phyloP scores from a whole-genome alignment of 2,888 invertebrate genomes.

The Chrysolina americana region DNA sequence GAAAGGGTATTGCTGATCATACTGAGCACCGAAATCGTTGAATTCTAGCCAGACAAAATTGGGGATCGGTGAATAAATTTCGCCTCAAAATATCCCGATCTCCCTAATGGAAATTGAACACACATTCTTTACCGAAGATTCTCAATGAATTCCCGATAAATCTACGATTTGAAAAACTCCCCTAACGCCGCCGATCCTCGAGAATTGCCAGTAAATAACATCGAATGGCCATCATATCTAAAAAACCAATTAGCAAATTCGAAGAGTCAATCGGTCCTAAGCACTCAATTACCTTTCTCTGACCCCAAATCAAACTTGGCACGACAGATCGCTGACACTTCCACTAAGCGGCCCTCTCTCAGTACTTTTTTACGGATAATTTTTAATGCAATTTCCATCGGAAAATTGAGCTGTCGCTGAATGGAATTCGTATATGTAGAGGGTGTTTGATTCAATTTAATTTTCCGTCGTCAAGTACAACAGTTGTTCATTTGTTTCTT shows the following conservation, averaged over 20 bases:
- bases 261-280: conserved; percentile 43
- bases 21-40: no score
- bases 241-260: conserved; percentile 43
- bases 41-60: background rate
- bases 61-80: background rate
- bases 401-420: conserved; percentile 62
- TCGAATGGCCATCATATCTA: conserved; percentile 39
- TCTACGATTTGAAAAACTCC: conserved; percentile 37
- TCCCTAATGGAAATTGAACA: conserved; percentile 41
- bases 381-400: conserved; percentile 67
- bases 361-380: conserved; percentile 57
- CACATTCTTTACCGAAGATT: conserved; percentile 35
- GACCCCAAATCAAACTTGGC: conserved; percentile 21
- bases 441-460: conserved; percentile 54
- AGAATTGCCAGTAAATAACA: conserved; percentile 35
- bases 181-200: conserved; percentile 15
- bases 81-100: background rate
- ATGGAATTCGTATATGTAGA: conserved; percentile 59
- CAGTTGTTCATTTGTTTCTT: no score
- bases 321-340: conserved; percentile 51
- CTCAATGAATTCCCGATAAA: conserved; percentile 33
- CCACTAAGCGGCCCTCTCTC: conserved; percentile 32
- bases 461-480: background rate
- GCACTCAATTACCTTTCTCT: conserved; percentile 42
- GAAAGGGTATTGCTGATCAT: no score